Percentiles rank a stretch among this genome's conserved stretches.
Conservation (phyloP, 2,113 vertebrate genomes). For the Ptilorrhoa leucosticta region DNA sequence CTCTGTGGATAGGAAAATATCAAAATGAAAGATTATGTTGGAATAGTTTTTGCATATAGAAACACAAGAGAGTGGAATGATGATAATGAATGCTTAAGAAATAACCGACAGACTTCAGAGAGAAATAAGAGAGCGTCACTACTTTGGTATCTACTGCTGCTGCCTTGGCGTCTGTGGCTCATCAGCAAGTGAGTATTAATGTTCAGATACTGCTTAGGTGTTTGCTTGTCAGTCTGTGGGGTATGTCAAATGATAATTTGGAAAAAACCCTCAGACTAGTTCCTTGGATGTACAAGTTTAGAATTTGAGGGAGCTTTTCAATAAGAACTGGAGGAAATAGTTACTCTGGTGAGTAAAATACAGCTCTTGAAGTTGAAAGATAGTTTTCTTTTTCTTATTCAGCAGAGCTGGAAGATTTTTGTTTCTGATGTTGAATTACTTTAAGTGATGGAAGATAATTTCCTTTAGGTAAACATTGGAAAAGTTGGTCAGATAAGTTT, state of each 20-base stretch:
- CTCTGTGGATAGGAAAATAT: background rate
- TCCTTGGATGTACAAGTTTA: background rate
- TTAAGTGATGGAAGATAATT: background rate
- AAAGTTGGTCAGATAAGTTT: background rate
- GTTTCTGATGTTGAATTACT: background rate
- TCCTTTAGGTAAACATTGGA: background rate
- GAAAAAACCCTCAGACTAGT: background rate
- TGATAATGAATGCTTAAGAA: background rate
- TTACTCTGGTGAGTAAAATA: background rate
- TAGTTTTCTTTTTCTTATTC: background rate
- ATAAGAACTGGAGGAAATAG: background rate
- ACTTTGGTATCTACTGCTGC: background rate
- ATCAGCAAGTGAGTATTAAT: background rate
- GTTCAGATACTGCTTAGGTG: background rate
- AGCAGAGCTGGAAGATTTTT: background rate
- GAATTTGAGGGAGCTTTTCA: background rate
- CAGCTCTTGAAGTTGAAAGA: background rate
- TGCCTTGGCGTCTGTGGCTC: background rate
- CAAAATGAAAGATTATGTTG: background rate
- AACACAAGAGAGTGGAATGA: background rate
- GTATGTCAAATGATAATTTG: background rate
- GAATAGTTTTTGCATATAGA: background rate
- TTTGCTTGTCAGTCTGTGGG: background rate
- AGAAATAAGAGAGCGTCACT: background rate
- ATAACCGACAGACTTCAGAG: background rate